Evolutionary conservation across 2,113 vertebrate species (phyloP), one percentile per base, ranked within the genome.

Genomic region (Elanus axillaris): DNA sequence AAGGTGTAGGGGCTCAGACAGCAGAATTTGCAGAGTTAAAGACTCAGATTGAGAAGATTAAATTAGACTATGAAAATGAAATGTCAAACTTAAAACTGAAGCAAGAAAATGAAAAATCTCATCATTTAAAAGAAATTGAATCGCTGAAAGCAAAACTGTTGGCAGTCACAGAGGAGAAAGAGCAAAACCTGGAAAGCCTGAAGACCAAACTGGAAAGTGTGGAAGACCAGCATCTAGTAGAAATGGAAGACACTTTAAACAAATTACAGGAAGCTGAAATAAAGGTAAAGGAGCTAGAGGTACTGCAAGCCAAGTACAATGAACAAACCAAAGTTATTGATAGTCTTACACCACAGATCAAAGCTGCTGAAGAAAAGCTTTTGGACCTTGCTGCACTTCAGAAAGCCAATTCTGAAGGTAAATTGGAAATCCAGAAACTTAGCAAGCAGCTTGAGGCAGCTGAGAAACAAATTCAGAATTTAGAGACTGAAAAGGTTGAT

Each of bases 151-250:
- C 94, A 20, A 98, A 98, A 76, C 96, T 99, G 48, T 83, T 95
- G 90, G 93, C 97, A 20, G 74, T 98, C 90, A 96, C 98, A 3
- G 98, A 99, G 63, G 99, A 99, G 85, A 99, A 99, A 88, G 99
- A 99, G 79, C 97, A 94, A 63, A 97, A 98, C 88, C 98, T 99
- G 93, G 99, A 99, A 66, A 97, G 94, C 25, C 84, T 99, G 43
- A 98, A 98, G 67, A 97, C 94, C 40, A 98, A 97, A 13, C 96
- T 99, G 93, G 99, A 99, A 93, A 98, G 93, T 52, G 97, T 97
- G 5, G 99, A 99, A 97, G 99, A 99, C 83, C 99, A 99, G 96
- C 99, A 99, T 91, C 98, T 99, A n/a, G 98, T 99, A 69, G 99
- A 99, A 96, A 99, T 99, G 99, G 99, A 99, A 96, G 99, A 99